These are phyloP conservation scores for Scolanthus callimorphus DNA, from an alignment of 92 coral and sea anemone species.

Conservation along the genomic window DNA sequence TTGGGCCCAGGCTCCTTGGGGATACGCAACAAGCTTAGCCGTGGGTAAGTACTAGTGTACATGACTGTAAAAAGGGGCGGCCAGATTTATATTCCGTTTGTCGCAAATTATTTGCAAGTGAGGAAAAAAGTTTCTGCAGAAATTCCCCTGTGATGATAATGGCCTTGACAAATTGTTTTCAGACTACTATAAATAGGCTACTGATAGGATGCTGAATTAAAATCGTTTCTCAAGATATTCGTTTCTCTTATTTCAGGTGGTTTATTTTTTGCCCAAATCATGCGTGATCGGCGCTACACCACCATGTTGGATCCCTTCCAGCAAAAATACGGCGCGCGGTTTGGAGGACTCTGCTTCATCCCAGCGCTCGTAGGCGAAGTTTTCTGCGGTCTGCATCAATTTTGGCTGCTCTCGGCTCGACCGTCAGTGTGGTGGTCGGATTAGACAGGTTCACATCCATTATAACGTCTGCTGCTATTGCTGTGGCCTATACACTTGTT, in stretches of 20 bases:
- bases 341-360: constrained; percentile 87
- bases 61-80: too few species aligned
- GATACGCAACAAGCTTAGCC: constrained; percentile 54
- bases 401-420: constrained; percentile 92
- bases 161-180: too few species aligned
- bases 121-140: too few species aligned
- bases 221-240: too few species aligned
- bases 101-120: too few species aligned
- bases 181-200: too few species aligned
- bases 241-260: constrained; percentile 54
- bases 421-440: constrained; percentile 83
- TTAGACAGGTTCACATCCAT: constrained; percentile 63
- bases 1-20: constrained; percentile 82
- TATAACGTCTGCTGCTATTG: constrained; percentile 77
- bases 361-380: constrained; percentile 91
- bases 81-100: too few species aligned
- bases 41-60: constrained; percentile 57
- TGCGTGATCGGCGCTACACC: constrained; percentile 71
- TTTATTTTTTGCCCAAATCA: constrained; percentile 71
- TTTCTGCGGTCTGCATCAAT: constrained; percentile 95
- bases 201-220: too few species aligned
- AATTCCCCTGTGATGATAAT: too few species aligned
- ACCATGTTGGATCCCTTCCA: constrained; percentile 97
- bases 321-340: constrained; percentile 69
- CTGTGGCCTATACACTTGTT: constrained; percentile 72